Evolutionary conservation across 2,797 vertebrate genomes (phyloP).

Genomic region (Distichodus sexfasciatus): DNA sequence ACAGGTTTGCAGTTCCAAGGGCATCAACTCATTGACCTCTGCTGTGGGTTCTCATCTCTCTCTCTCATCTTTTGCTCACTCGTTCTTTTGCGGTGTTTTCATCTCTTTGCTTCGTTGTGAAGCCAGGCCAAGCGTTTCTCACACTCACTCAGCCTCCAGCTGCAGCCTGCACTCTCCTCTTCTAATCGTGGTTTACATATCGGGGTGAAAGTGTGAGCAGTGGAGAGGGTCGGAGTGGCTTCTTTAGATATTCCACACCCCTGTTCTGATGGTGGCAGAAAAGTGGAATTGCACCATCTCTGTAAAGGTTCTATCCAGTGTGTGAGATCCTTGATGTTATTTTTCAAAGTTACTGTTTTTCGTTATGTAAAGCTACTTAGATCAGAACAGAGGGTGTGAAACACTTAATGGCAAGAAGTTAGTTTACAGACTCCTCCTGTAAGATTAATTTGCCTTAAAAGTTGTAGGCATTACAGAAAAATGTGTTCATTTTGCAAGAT

Average conservation of each 20-base stretch:
- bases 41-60: slow-evolving; percentile 24
- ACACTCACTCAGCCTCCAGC: background rate
- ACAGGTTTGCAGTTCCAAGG: slow-evolving; percentile 42
- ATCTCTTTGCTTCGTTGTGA: slow-evolving; percentile 12
- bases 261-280: background rate
- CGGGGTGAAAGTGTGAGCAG: slow-evolving; percentile 19
- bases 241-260: background rate
- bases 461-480: no score
- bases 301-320: slow-evolving; percentile 12
- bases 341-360: no score
- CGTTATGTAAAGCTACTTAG: no score
- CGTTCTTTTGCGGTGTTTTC: no score
- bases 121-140: background rate
- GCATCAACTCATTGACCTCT: slow-evolving; percentile 34
- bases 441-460: no score
- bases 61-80: no score
- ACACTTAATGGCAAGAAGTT: no score
- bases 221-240: background rate
- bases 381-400: no score
- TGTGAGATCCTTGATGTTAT: background rate
- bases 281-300: slow-evolving; percentile 23
- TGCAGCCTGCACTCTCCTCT: background rate
- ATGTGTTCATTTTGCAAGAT: no score
- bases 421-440: no score
- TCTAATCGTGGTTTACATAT: slow-evolving; percentile 22